Evolutionary conservation across 2,797 vertebrate genomes (phyloP).

Genomic region (Falco cherrug): DNA sequence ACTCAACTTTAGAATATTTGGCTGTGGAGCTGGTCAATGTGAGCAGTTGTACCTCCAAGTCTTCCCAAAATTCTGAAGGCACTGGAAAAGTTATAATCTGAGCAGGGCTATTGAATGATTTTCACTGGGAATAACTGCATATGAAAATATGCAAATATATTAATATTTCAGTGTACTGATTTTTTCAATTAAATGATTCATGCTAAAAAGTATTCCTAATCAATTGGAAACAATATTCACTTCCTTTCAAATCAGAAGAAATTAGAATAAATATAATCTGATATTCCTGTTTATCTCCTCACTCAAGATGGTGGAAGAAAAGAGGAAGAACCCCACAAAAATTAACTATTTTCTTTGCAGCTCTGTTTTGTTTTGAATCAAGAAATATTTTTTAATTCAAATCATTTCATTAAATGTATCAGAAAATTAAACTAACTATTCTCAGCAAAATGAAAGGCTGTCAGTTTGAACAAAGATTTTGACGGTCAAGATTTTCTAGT

Average conservation of each 20-base stretch:
- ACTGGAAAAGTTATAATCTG: not conserved
- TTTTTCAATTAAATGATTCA: constrained; percentile 51
- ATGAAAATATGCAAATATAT: constrained; percentile 52
- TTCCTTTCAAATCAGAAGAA: constrained; percentile 52
- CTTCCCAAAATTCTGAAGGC: not conserved
- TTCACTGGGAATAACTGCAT: constrained; percentile 8
- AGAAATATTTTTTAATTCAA: not conserved
- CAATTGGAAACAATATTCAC: constrained; percentile 40
- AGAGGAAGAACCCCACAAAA: not conserved
- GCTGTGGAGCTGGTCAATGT: not conserved
- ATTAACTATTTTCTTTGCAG: not conserved
- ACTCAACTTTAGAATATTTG: not conserved
- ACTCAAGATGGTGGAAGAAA: not conserved
- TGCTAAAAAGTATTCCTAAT: constrained; percentile 35
- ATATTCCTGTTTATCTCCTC: constrained; percentile 45
- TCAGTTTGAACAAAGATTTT: not conserved
- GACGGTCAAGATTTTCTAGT: not conserved
- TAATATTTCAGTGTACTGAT: constrained; percentile 22
- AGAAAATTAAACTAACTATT: not conserved
- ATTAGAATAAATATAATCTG: constrained; percentile 45
- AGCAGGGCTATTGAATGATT: not conserved
- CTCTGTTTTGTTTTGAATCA: not conserved
- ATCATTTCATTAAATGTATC: not conserved
- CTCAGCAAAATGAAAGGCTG: not conserved
- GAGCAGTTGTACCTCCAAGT: not conserved